Conservation (phyloP, 64 coral and sea anemone genomes). For the Hydrozoanthus tunicans region DNA sequence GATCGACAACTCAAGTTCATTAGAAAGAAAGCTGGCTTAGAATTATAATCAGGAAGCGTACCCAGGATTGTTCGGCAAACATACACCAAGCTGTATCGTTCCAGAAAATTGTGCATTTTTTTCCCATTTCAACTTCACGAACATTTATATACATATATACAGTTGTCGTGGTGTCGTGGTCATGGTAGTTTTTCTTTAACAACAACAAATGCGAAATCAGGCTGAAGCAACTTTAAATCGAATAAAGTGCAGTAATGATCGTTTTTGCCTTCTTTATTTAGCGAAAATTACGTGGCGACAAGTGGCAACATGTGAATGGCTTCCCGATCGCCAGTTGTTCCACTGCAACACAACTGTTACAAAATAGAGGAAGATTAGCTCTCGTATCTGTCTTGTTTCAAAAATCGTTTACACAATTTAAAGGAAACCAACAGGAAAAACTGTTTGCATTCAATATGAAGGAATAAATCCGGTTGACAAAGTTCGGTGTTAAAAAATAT, state of each 20-base stretch:
- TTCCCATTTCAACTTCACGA: background rate
- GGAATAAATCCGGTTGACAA: background rate
- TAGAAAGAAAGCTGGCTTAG: background rate
- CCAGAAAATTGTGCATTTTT: background rate
- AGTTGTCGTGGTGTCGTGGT: background rate
- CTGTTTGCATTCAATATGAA: background rate
- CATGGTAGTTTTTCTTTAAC: background rate
- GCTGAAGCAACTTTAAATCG: background rate
- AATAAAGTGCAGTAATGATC: background rate
- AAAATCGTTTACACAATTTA: background rate
- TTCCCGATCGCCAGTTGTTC: background rate
- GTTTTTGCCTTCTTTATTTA: background rate
- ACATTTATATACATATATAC: no score
- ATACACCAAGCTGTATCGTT: background rate
- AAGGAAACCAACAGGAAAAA: background rate
- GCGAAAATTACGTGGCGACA: background rate
- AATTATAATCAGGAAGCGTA: background rate
- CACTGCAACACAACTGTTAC: background rate
- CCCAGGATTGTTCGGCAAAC: background rate
- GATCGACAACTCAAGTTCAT: background rate
- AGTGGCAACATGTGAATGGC: slow-evolving; percentile 20
- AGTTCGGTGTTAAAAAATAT: background rate
- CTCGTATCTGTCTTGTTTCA: background rate
- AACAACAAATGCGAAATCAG: slow-evolving; percentile 5
- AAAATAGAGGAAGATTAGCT: background rate